Evolutionary conservation across 2,888 invertebrate species (phyloP), one percentile per base, ranked within the genome.

Genomic region (Heliconius ismenius): DNA sequence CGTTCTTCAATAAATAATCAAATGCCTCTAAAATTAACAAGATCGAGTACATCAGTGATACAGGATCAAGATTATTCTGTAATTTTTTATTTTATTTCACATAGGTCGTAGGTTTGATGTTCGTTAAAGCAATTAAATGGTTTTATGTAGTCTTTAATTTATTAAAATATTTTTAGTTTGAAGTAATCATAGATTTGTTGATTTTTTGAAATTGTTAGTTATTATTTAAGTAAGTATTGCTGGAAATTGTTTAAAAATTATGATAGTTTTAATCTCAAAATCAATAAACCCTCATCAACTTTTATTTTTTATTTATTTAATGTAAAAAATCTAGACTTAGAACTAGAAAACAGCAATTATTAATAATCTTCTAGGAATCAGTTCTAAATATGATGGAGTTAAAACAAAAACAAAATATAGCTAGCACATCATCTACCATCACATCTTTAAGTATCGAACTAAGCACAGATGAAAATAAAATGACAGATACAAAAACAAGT

Each of bases 11-110:
- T 63, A 28, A 21, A 36, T 13, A 62, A 13, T 49, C 76, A 74
- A 58, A 24, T 78, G 26, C 74, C 76, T 11, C 21, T 74, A 6
- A 65, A 72, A 21, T 49, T 76, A 21, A 49, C 62, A 21, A 74
- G 70, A 58, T 76, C 78, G 43, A 78, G 70, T 54, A 67, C 74
- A 2, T 18, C 60, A 21, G 36, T 63, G 26, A 9, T 49, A 21
- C 24, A 36, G 39, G 43, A 70, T 24, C 11, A 32, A n/a, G 67
- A 74, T 15, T 21, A 32, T n/a, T 36, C 70, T 13, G 70, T 70
- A 70, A 70, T 24, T n/a, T 58, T 32, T 70, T 36, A 7, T 70
- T 70, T 58, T 24, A 15, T n/a, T 70, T 24, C 3, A 36, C 24
- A 36, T 54, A 70, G n/a, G 4, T n/a, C n/a, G 9, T 58, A 58